Percentiles rank a stretch among this genome's conserved stretches.
Evolutionary conservation across 2,113 vertebrate species (phyloP).

Genomic region (Pristiophorus japonicus): DNA sequence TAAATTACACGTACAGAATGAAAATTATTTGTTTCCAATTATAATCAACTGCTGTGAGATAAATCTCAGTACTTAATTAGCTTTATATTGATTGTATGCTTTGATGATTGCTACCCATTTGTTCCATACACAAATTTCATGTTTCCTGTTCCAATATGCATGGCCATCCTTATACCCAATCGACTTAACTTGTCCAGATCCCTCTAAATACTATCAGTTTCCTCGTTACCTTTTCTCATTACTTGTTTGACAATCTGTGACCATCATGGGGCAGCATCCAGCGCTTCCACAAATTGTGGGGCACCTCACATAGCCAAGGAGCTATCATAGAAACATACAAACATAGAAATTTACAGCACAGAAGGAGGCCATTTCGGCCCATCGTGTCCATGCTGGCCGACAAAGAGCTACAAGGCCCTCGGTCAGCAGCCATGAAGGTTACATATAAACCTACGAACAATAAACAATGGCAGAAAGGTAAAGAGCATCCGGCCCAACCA

Average conservation of each 20-base stretch:
- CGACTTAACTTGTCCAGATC: not conserved
- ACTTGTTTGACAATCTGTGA: not conserved
- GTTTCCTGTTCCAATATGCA: not conserved
- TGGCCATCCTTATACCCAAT: not conserved
- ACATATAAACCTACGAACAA: too few species aligned
- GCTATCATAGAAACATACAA: not conserved
- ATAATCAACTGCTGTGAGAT: not conserved
- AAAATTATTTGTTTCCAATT: not conserved
- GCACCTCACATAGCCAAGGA: not conserved
- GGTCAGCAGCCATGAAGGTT: too few species aligned
- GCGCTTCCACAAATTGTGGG: not conserved
- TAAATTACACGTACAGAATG: not conserved
- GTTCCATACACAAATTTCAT: not conserved
- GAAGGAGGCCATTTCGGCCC: too few species aligned
- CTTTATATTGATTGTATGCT: not conserved
- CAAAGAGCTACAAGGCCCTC: too few species aligned
- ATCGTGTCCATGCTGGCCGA: too few species aligned
- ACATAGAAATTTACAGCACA: too few species aligned
- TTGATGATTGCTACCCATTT: not conserved
- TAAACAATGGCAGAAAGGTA: too few species aligned
- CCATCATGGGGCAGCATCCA: not conserved
- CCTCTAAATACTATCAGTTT: not conserved
- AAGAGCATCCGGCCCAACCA: too few species aligned
- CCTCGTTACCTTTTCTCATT: not conserved
- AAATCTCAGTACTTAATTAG: not conserved